Evolutionary conservation across 2,888 invertebrate species (phyloP).

Genomic region (Tachina grossa): DNA sequence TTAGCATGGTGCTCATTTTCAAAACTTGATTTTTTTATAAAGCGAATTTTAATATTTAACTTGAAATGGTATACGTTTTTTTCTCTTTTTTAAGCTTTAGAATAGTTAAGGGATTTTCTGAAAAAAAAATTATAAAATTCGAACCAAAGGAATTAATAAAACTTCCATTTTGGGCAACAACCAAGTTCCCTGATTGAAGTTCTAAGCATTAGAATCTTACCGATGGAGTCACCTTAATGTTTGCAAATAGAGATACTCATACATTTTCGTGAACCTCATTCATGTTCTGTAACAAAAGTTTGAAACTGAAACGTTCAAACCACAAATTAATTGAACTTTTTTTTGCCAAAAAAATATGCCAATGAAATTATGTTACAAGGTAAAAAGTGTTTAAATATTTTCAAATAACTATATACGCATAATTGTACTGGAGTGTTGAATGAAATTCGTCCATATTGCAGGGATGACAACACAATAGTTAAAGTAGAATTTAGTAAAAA

Average conservation of each 20-base stretch:
- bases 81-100: too few relatives aligned
- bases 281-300: constrained; percentile 23
- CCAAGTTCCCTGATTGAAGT: background rate
- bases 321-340: constrained; percentile 44
- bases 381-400: background rate
- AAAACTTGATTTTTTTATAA: too few relatives aligned
- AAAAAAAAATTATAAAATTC: too few relatives aligned
- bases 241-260: background rate
- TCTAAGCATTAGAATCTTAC: background rate
- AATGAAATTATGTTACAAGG: constrained; percentile 26
- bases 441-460: background rate
- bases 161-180: background rate
- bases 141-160: background rate
- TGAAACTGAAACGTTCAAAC: constrained; percentile 22
- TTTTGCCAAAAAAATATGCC: constrained; percentile 1
- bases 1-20: background rate
- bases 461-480: too few relatives aligned
- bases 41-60: too few relatives aligned
- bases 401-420: background rate
- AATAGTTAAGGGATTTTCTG: too few relatives aligned
- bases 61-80: too few relatives aligned
- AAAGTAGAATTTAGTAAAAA: too few relatives aligned
- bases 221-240: background rate
- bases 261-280: constrained; percentile 30
- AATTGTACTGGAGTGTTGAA: background rate